Percentiles rank a stretch among this genome's conserved stretches.
Evolutionary conservation across 2,888 invertebrate genomes (phyloP).

Genomic region (Stratiomys singularior): DNA sequence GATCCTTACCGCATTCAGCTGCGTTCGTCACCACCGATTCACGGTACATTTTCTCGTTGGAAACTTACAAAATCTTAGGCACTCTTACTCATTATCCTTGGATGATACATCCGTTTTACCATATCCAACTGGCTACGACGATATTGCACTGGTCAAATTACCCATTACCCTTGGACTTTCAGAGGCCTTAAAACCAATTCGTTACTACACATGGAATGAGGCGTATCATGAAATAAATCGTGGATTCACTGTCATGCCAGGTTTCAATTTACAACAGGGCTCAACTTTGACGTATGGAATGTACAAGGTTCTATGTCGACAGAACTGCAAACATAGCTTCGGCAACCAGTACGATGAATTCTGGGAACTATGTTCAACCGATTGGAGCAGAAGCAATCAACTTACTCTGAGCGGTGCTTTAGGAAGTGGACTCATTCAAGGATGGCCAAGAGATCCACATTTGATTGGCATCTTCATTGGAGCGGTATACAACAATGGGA

Average conservation of each 20-base stretch:
- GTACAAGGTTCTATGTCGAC: slow-evolving; percentile 27
- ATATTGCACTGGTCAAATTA: slow-evolving; percentile 47
- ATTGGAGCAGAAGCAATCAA: slow-evolving; percentile 32
- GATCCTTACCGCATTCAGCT: slow-evolving; percentile 45
- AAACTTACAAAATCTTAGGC: neutral
- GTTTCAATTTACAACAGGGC: slow-evolving; percentile 45
- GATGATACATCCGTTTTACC: slow-evolving; percentile 26
- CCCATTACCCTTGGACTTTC: slow-evolving; percentile 45
- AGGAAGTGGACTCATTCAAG: slow-evolving; percentile 47
- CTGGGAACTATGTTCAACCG: slow-evolving; percentile 41
- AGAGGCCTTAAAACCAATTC: neutral
- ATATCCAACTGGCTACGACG: slow-evolving; percentile 48
- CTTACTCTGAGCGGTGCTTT: slow-evolving; percentile 20
- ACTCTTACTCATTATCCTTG: slow-evolving; percentile 26
- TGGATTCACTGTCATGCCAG: slow-evolving; percentile 48
- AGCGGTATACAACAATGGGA: neutral
- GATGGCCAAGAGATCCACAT: slow-evolving; percentile 46
- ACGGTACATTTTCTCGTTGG: neutral
- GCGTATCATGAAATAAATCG: no score
- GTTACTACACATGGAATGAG: neutral
- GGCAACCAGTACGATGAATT: slow-evolving; percentile 43
- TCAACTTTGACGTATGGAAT: slow-evolving; percentile 50
- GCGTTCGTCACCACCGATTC: slow-evolving; percentile 10
- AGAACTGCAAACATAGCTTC: slow-evolving; percentile 8
- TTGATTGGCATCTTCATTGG: slow-evolving; percentile 46